Percentiles rank a stretch among this genome's conserved stretches.
These are phyloP conservation scores for Chondrilla cf. caribensis DNA, from an alignment of 37 sponge, comb jelly and placozoan genomes.

Conservation along the genomic window DNA sequence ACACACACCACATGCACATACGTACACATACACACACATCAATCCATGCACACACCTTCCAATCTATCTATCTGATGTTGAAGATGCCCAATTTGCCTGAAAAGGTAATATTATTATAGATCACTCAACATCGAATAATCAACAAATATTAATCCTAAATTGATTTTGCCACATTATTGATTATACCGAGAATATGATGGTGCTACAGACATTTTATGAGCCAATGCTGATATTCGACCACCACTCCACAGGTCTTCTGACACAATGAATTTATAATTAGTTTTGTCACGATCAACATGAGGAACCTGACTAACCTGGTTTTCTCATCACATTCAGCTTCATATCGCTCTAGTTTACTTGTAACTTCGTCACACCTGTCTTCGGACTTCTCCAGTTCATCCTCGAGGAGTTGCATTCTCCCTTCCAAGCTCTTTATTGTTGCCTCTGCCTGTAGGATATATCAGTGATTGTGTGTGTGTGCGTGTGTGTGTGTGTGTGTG, in stretches of 20 bases:
- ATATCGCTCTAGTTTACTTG: slow-evolving; percentile 7
- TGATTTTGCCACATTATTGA: too few relatives aligned
- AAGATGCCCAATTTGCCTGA: background rate
- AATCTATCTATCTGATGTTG: background rate
- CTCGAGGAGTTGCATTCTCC: slow-evolving; percentile 62
- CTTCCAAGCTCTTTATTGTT: slow-evolving; percentile 24
- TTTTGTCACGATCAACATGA: too few relatives aligned
- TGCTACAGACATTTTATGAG: too few relatives aligned
- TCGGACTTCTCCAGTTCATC: slow-evolving; percentile 62
- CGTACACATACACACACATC: slow-evolving; percentile 20
- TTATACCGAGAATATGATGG: too few relatives aligned
- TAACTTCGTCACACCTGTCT: slow-evolving; percentile 4
- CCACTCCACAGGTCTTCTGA: too few relatives aligned
- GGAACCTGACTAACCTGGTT: slow-evolving; percentile 30
- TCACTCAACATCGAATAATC: too few relatives aligned
- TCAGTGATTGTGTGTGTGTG: too few relatives aligned
- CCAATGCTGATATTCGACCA: too few relatives aligned
- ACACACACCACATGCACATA: slow-evolving; percentile 22
- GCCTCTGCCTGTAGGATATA: slow-evolving; percentile 40
- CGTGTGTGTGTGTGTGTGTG: too few relatives aligned
- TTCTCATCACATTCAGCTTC: slow-evolving; percentile 26
- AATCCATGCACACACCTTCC: background rate
- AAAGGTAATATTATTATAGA: too few relatives aligned
- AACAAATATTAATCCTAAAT: too few relatives aligned
- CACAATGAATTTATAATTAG: too few relatives aligned